These are phyloP conservation scores for Horisme vitalbata DNA, from an alignment of 2,888 invertebrate species.

Conservation along the genomic window DNA sequence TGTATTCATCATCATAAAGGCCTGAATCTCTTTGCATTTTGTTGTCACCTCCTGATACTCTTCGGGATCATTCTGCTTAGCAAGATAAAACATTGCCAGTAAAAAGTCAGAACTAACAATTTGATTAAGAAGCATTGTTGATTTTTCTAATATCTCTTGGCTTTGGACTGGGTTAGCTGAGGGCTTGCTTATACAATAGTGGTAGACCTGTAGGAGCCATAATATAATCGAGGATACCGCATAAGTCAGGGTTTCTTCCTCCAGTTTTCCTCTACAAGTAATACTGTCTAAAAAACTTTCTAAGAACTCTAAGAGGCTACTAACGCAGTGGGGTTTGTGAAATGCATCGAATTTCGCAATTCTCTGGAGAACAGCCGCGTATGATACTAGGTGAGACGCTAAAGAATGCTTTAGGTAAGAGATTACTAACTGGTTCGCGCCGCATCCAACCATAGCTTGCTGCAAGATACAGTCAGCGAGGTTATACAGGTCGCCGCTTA, in stretches of 20 bases:
- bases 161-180: constrained; percentile 75
- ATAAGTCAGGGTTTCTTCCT: constrained; percentile 92
- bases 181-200: constrained; percentile 73
- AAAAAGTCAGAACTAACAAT: constrained; percentile 89
- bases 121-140: constrained; percentile 85
- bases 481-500: constrained; percentile 96
- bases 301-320: constrained; percentile 92
- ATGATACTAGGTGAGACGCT: constrained; percentile 94
- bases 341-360: constrained; percentile 95
- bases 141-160: constrained; percentile 87
- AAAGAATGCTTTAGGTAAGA: constrained; percentile 96
- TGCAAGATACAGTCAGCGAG: constrained; percentile 96
- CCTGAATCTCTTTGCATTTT: constrained; percentile 89
- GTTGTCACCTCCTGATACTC: constrained; percentile 85
- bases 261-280: constrained; percentile 90
- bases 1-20: constrained; percentile 82
- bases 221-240: constrained; percentile 91
- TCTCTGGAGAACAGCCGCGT: constrained; percentile 93
- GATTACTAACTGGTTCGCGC: constrained; percentile 94
- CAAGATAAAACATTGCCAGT: constrained; percentile 91
- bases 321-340: constrained; percentile 93
- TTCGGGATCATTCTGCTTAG: constrained; percentile 91
- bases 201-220: constrained; percentile 91
- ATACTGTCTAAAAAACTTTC: constrained; percentile 86
- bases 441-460: constrained; percentile 96